A percentile compares a stretch with the other conserved stretches of the same genome.
Evolutionary conservation across 2,113 vertebrate genomes (phyloP).

Genomic region (Halcyon senegalensis): DNA sequence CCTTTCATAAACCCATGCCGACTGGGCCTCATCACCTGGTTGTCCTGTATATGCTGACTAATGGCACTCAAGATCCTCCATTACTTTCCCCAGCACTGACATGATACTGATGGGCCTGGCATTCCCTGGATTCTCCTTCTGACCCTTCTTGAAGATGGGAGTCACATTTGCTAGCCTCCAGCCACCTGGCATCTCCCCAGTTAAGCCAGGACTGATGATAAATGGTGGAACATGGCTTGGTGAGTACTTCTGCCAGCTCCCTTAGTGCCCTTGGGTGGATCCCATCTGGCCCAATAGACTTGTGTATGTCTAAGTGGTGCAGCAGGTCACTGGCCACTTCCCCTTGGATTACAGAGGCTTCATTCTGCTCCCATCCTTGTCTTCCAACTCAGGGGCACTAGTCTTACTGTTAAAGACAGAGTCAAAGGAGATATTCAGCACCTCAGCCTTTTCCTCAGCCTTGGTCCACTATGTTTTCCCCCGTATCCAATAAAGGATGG

Average conservation of each 20-base stretch:
- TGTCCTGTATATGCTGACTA: accelerated
- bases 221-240: not conserved
- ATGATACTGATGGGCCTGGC: not conserved
- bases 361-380: not conserved
- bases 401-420: not conserved
- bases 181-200: accelerated
- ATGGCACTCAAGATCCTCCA: not conserved
- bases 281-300: not conserved
- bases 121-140: accelerated
- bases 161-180: not conserved
- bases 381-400: not conserved
- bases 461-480: not conserved
- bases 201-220: not conserved
- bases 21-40: not conserved
- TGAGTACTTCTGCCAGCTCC: not conserved
- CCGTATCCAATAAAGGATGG: not conserved
- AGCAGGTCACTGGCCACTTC: not conserved
- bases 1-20: not conserved
- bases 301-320: not conserved
- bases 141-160: not conserved
- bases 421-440: not conserved
- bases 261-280: not conserved
- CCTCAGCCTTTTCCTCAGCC: not conserved
- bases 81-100: not conserved
- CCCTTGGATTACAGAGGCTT: not conserved